Conservation (phyloP, 92 coral and sea anemone species). For the Montipora capitata region DNA sequence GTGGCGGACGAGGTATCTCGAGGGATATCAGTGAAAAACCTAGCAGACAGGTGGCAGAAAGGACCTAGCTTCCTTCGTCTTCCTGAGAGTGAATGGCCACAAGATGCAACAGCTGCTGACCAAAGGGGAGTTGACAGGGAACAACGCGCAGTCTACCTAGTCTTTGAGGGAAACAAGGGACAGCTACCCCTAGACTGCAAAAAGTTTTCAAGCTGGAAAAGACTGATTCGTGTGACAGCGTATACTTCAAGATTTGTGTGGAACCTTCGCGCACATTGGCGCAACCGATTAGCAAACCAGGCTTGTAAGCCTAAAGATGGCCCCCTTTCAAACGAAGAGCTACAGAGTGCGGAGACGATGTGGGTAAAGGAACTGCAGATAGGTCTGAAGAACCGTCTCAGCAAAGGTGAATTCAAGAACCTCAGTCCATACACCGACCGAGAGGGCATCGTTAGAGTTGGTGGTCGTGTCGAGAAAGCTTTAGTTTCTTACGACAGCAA, state of each 20-base stretch:
- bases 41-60: too few species aligned
- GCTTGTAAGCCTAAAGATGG: constrained; percentile 32
- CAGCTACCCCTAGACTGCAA: constrained; percentile 46
- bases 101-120: constrained; percentile 30
- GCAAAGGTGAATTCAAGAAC: constrained; percentile 51
- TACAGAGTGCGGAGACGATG: constrained; percentile 33
- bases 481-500: constrained; percentile 34
- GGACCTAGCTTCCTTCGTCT: constrained; percentile 54
- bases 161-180: neutral
- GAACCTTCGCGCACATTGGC: neutral
- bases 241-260: constrained; percentile 34
- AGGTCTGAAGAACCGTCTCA: constrained; percentile 30
- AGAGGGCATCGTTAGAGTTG: constrained; percentile 53
- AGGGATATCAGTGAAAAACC: too few species aligned
- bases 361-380: constrained; percentile 62
- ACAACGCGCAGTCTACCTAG: neutral
- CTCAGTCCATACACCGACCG: constrained; percentile 58
- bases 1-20: too few species aligned
- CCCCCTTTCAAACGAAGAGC: constrained; percentile 49
- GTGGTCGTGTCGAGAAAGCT: constrained; percentile 72
- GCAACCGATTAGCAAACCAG: neutral
- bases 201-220: constrained; percentile 79
- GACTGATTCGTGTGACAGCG: constrained; percentile 64
- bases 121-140: constrained; percentile 6
- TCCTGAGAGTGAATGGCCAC: constrained; percentile 57